phyloP scores from a whole-genome alignment of 1,140 invertebrate species.

The Mactra quadrangularis region DNA sequence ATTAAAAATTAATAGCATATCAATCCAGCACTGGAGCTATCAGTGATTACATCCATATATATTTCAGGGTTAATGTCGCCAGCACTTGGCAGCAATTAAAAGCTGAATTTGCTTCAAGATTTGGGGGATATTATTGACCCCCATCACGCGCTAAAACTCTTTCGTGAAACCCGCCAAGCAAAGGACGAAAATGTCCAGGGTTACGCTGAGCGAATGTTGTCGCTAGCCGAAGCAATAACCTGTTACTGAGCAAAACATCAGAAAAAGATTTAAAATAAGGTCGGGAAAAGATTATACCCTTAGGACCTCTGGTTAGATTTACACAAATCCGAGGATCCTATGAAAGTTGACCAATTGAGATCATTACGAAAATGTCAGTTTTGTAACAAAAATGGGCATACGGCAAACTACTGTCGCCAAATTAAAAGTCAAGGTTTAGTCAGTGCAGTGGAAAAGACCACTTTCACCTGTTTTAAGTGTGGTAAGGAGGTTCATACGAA shows the following conservation, averaged over 20 bases:
- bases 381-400: conserved; percentile 17
- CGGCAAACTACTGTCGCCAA: conserved; percentile 6
- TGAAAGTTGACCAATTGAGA: conserved; percentile 27
- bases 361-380: neutral
- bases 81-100: conserved; percentile 16
- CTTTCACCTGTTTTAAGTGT: neutral
- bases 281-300: neutral
- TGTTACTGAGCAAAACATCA: neutral
- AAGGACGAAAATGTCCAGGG: neutral
- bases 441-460: neutral
- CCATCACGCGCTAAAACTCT: conserved; percentile 21
- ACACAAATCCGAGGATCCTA: neutral
- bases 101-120: neutral
- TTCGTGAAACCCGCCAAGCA: conserved; percentile 4
- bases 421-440: neutral
- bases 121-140: conserved; percentile 36
- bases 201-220: conserved; percentile 1
- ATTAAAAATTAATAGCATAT: conserved; percentile 1
- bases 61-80: neutral
- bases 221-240: conserved; percentile 1
- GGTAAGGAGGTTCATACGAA: neutral
- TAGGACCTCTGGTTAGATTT: neutral
- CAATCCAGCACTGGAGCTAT: neutral
- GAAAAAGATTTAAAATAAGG: neutral
- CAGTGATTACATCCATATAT: conserved; percentile 12